Evolutionary conservation across 2,888 invertebrate species (phyloP), one percentile per base, ranked within the genome.

Genomic region (Nematopogon swammerdamellus): DNA sequence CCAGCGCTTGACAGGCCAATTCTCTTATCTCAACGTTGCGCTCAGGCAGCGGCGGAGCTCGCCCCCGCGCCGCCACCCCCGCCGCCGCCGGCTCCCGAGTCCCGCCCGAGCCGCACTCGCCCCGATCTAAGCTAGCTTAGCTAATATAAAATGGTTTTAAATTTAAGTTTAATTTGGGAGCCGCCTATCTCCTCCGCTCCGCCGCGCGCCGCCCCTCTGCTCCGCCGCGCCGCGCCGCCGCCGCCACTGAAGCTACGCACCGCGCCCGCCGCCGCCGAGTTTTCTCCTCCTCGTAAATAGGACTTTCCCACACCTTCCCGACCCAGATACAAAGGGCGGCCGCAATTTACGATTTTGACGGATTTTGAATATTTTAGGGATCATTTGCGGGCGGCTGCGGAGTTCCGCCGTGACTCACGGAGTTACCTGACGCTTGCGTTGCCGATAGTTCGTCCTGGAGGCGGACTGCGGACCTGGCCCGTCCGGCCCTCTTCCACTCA

Each of bases 1-100:
- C 88, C 88, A 80, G 86, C 62, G 86, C 84, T 85, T 89, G 89
- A 89, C 89, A 89, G 88, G 88, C 88, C 89, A 89, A 89, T 89
- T 89, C 89, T 88, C 88, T 88, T 88, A 88, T 88, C 88, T 86
- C 75, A 36, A 36, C 36, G 36, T 36, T 36, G 36, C 36, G 36
- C 36, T 36, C 36, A 36, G 36, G 36, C 77, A 75, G 75, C 73
- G 80, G 76, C 77, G 81, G 80, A 80, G 80, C 80, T 3, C 36
- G 11, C 36, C 11, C 36, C 11, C 36, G 11, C 36, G 64, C 62
- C 61, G 65, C 62, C 61, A 63, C 64, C 64, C 6, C 36, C 36
- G 11, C 11, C 36, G 6, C 36, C 61, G 61, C n/a, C n/a, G n/a
- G n/a, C n/a, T n/a, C n/a, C n/a, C 72, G 66, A 70, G 77, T 80